Conservation (phyloP, 2,888 invertebrate species). For the Thymelicus acteon region DNA sequence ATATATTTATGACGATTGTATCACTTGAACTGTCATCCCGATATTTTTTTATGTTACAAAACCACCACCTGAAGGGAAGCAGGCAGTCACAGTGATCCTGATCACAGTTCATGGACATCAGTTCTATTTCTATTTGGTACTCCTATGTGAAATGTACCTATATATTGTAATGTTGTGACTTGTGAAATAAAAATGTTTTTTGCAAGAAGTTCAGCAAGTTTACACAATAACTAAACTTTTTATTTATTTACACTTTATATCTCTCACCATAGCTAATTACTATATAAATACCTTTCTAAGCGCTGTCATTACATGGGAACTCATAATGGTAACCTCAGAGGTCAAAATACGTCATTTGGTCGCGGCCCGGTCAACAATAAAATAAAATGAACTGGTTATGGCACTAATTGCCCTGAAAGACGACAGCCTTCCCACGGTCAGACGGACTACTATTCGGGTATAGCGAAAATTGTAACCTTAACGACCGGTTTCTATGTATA, state of each 20-base stretch:
- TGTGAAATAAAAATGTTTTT: neutral
- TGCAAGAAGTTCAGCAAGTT: neutral
- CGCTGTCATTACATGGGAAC: slow-evolving; percentile 42
- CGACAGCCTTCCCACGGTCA: slow-evolving; percentile 61
- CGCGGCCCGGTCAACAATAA: slow-evolving; percentile 55
- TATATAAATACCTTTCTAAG: slow-evolving; percentile 43
- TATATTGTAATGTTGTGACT: no score
- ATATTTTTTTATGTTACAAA: no score
- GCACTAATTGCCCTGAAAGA: slow-evolving; percentile 65
- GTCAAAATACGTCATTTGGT: slow-evolving; percentile 49
- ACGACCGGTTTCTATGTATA: neutral
- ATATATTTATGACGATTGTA: no score
- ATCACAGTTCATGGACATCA: no score
- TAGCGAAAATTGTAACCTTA: slow-evolving; percentile 37
- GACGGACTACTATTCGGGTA: slow-evolving; percentile 42
- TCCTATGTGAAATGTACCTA: no score
- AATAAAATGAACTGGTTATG: slow-evolving; percentile 61
- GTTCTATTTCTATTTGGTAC: no score
- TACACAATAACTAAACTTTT: no score
- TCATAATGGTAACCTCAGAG: slow-evolving; percentile 31
- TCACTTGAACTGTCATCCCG: no score
- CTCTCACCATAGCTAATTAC: slow-evolving; percentile 1
- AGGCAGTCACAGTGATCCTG: no score
- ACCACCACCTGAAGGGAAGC: no score
- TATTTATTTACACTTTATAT: neutral